Base-by-base conservation (phyloP, 1,140 invertebrate species). In the Neodiprion lecontei region DNA sequence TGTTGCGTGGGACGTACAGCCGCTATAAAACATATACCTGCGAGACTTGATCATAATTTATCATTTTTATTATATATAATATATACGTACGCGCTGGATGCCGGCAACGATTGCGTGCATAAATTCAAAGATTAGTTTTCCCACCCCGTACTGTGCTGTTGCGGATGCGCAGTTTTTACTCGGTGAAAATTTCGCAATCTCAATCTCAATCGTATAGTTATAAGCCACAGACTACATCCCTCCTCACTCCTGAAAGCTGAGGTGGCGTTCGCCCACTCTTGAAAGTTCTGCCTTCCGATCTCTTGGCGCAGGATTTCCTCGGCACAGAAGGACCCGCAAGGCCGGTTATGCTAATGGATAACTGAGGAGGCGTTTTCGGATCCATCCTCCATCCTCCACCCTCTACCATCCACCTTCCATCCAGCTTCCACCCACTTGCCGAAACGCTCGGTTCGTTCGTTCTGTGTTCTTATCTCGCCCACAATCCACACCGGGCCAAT, bases 281-380 rank as follows among this genome's bases (percentile, higher is more conserved):
- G 28, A 40, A 40, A 40, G 28, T 40, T 40, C 5, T 40, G 28
- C 28, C 28, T 61, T 61, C 53, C 53, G 53, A 61, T 61, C n/a
- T 61, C n/a, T 12, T 61, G 11, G 53, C n/a, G 11, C 28, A 40
- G 28, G 28, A 5, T 40, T 40, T 40, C 28, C 28, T 40, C 28
- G 40, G 12, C 28, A 40, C 12, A 73, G 82, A 81, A 84, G 78
- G 80, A 83, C 81, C 78, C 69, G 79, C 76, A 79, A 75, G 82
- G 79, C 82, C 80, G 81, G 83, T 83, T 84, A 84, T 84, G 83
- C 78, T 82, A 84, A 84, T 84, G 69, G 71, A 10, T 40, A 74
- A 50, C 74, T 70, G 61, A 61, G 28, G 28, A 61, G 53, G 11
- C 53, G 53, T 61, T 61, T 61, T 12, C 76, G 75, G 72, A 74